Evolutionary conservation across 2,113 vertebrate genomes (phyloP), one percentile per base, ranked within the genome.

Genomic region (Megaceryle maxima): DNA sequence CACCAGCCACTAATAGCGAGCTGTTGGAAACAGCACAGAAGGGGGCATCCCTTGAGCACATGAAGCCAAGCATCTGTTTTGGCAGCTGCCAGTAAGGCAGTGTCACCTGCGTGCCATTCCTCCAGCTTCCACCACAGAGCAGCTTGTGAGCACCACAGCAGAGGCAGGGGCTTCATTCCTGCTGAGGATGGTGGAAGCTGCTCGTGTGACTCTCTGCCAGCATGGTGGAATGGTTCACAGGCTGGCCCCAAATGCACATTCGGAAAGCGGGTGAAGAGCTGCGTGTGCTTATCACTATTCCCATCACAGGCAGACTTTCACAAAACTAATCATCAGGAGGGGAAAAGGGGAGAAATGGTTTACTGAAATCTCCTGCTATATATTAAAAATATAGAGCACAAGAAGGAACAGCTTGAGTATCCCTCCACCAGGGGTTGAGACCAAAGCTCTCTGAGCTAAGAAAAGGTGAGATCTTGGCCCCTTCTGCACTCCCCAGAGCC

Each of bases 281-380:
- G 26, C 19, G 1, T 46, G 53, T 77, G 72, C 74, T 83, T 87
- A 75, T 84, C 17, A 13, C 73, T 78, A 6, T 82, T 82, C 88
- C 73, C 89, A 74, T 86, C 77, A 46, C 28, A 89, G 44, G 33
- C 64, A 87, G 81, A 31, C 28, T 84, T 66, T 37, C 3, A 1
- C 39, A 82, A 84, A 92, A 76, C 48, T 68, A 72, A 79, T 95
- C 70, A 35, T 2, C 84, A 79, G 66, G 66, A 87, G 69, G 73
- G 56, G 74, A 87, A 87, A 83, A 67, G 41, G 11, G 69, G 92
- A 92, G n/a, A 20, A 82, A 64, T 51, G 19, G 28, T 53, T 90
- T 68, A 37, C 67, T 86, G 59, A 83, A 83, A 92, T 79, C 43
- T 87, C n/a, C 33, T 39, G 53, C 75, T 92, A 13, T 79, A 62